Conservation (phyloP, 2,888 invertebrate genomes). For the Podotricha telesiphe region DNA sequence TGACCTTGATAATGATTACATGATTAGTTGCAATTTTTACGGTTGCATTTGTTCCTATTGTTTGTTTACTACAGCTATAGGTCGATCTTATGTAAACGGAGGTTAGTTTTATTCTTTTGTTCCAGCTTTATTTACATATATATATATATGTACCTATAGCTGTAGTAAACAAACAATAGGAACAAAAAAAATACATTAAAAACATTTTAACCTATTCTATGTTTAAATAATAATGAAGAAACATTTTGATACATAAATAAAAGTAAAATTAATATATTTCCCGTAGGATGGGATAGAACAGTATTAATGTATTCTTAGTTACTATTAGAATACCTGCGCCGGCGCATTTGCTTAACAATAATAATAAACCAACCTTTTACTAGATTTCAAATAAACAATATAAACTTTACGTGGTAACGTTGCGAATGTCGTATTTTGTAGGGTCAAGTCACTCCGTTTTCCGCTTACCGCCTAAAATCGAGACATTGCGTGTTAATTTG, state of each 20-base stretch:
- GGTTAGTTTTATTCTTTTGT: too few relatives aligned
- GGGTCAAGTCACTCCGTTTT: too few relatives aligned
- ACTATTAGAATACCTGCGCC: neutral
- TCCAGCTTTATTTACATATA: neutral
- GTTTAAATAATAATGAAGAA: too few relatives aligned
- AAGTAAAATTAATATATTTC: too few relatives aligned
- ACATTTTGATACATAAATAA: too few relatives aligned
- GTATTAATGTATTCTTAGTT: neutral
- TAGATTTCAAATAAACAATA: conserved; percentile 15
- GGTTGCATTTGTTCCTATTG: conserved; percentile 20
- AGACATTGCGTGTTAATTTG: too few relatives aligned
- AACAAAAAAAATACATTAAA: too few relatives aligned
- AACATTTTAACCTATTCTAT: too few relatives aligned
- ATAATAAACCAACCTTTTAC: conserved; percentile 10
- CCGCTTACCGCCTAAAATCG: too few relatives aligned
- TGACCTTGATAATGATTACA: conserved; percentile 22
- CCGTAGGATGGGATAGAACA: too few relatives aligned
- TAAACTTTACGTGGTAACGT: conserved; percentile 12
- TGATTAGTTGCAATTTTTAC: conserved; percentile 23
- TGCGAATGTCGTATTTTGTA: too few relatives aligned
- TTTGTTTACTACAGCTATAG: neutral
- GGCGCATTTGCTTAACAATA: neutral
- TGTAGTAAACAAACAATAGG: neutral
- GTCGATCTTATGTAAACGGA: neutral
- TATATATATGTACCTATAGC: neutral